Evolutionary conservation across 1,140 invertebrate species (phyloP).

Genomic region (Phortica variegata): DNA sequence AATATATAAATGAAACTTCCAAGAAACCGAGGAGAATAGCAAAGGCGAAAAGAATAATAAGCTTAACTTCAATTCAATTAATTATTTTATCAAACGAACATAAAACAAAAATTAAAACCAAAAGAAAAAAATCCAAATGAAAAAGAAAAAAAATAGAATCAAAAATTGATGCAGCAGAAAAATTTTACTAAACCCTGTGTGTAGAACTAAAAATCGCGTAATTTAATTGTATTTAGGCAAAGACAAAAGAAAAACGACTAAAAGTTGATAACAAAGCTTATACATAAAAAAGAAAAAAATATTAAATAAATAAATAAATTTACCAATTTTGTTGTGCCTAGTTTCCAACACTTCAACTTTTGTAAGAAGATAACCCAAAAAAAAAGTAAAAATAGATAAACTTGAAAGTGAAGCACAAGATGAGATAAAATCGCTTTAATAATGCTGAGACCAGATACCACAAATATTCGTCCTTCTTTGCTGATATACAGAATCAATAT

Average conservation of each 20-base stretch:
- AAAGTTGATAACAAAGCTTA: slow-evolving; percentile 15
- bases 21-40: slow-evolving; percentile 9
- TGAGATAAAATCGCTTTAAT: too few species aligned
- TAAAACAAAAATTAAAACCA: slow-evolving; percentile 13
- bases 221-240: slow-evolving; percentile 12
- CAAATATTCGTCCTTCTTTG: too few species aligned
- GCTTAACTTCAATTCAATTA: too few species aligned
- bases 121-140: slow-evolving; percentile 21
- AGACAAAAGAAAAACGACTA: slow-evolving; percentile 1
- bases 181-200: slow-evolving; percentile 15
- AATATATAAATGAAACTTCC: neutral
- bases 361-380: too few species aligned
- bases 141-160: slow-evolving; percentile 9
- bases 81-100: too few species aligned
- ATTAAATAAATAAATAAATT: slow-evolving; percentile 1
- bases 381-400: too few species aligned
- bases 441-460: too few species aligned
- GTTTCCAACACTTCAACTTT: too few species aligned
- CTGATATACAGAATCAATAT: too few species aligned
- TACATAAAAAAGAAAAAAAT: slow-evolving; percentile 3
- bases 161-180: slow-evolving; percentile 5
- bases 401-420: too few species aligned
- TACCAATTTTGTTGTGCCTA: too few species aligned
- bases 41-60: slow-evolving; percentile 8
- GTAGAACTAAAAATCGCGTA: slow-evolving; percentile 12